These are phyloP conservation scores for Cenopis cana DNA, from an alignment of 2,888 invertebrate species.

Conservation along the genomic window DNA sequence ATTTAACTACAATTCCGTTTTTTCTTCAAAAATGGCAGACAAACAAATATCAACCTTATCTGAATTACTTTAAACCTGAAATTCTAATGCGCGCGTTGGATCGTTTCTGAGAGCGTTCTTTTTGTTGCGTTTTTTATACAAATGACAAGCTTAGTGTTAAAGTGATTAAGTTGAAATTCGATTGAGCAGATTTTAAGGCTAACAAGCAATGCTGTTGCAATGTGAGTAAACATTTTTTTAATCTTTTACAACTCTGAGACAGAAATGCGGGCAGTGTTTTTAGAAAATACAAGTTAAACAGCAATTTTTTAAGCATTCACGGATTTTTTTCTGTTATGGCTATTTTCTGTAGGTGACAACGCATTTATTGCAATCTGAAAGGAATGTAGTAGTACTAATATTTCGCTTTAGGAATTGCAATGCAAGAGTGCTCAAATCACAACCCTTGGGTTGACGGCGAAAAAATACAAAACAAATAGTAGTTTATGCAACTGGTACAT, in stretches of 20 bases:
- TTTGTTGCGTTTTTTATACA: not conserved
- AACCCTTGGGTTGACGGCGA: too few species aligned
- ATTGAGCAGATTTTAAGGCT: not conserved
- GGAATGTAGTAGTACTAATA: too few species aligned
- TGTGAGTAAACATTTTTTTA: conserved; percentile 26
- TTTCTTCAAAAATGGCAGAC: conserved; percentile 11
- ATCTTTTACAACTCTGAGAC: not conserved
- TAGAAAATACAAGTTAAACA: not conserved
- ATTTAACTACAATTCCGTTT: conserved; percentile 40
- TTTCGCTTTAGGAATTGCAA: too few species aligned
- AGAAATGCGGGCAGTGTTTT: conserved; percentile 11
- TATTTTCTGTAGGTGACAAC: too few species aligned
- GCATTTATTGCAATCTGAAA: too few species aligned
- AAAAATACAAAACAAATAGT: too few species aligned
- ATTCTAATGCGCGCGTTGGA: not conserved
- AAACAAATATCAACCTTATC: not conserved
- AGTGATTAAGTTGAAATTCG: not conserved
- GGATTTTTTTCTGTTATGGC: too few species aligned
- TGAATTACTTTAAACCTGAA: not conserved
- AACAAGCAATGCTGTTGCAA: conserved; percentile 19
- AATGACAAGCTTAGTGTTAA: not conserved
- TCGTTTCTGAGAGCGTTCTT: not conserved
- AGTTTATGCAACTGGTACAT: too few species aligned
- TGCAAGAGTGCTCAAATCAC: too few species aligned
- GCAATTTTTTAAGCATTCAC: too few species aligned